Percentiles rank a stretch among this genome's conserved stretches.
Conservation (phyloP, 2,888 invertebrate genomes). For the Leptopilina syphax region DNA sequence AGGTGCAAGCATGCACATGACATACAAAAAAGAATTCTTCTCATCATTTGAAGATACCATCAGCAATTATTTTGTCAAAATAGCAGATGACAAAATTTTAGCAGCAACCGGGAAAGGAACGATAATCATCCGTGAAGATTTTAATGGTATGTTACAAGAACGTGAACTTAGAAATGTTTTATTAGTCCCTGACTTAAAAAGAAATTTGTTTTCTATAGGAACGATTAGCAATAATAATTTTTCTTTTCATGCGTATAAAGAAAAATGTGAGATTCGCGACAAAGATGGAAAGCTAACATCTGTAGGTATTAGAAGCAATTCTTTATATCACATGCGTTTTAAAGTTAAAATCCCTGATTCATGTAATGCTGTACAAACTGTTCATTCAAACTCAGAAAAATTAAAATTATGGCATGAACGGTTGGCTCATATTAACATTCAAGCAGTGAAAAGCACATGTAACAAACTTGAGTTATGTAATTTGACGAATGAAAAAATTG, state of each 20-base stretch:
- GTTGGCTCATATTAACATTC: background rate
- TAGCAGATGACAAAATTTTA: constrained; percentile 9
- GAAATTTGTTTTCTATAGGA: background rate
- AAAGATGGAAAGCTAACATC: too few species aligned
- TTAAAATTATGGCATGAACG: constrained; percentile 9
- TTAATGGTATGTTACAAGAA: background rate
- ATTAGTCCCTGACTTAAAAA: background rate
- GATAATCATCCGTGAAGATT: constrained; percentile 1
- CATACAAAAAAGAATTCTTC: background rate
- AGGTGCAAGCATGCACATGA: constrained; percentile 24
- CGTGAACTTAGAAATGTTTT: constrained; percentile 3
- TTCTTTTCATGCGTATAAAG: too few species aligned
- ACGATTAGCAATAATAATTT: background rate
- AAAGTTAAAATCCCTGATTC: background rate
- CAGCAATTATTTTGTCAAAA: background rate
- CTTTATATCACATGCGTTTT: background rate
- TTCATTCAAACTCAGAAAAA: background rate
- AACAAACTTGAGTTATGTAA: background rate
- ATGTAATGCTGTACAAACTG: background rate
- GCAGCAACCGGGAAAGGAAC: background rate
- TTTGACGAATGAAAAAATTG: background rate
- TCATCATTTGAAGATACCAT: background rate
- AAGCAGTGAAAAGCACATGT: background rate
- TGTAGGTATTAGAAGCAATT: background rate
- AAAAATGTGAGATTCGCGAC: too few species aligned